Base-by-base conservation (phyloP, 2,113 vertebrate species). In the Psammodynastes pulverulentus region DNA sequence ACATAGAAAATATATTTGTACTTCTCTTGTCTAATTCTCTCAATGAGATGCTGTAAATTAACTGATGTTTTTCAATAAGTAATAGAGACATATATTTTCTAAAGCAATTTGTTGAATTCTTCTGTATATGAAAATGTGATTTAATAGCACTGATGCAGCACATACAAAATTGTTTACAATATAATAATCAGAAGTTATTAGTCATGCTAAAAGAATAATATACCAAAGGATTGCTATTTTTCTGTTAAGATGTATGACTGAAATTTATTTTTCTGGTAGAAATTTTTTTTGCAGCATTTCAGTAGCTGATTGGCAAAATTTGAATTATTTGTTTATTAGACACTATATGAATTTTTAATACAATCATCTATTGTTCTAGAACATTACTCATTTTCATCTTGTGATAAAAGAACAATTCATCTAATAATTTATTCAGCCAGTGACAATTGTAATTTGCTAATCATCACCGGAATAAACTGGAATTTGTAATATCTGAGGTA, bases 61-160 rank as follows among this genome's bases (percentile, higher is more conserved):
- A 96, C 93, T 96, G 97, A 92, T 92, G 26, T 51, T 46, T 89
- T 62, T 96, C 94, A 94, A 96, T 96, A 96, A 94, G 87, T 90
- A 97, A 96, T 95, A 93, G 94, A 96, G 92, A 91, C 56, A 91
- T 97, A 97, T 96, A 96, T 97, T 97, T 97, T 96, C 95, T 96
- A 95, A 95, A 96, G 89, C 91, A 96, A 94, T 96, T 94, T 97
- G 94, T 49, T 86, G 92, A 91, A 90, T 92, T 96, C 87, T 93
- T 0, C 91, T 95, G 93, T 94, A 95, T 89, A 94, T 91, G 89
- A 92, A 92, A 94, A 89, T 88, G 87, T 89, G 94, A 96, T 96
- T 96, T 96, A 96, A 96, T 95, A 84, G 88, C 79, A 84, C 86
- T 95, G 91, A 72, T 90, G 84, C 23, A 53, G 91, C 87, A 92